A percentile compares a stretch with the other conserved stretches of the same genome.
These are phyloP conservation scores for Listronotus oregonensis DNA, from an alignment of 1,140 invertebrate species.

Conservation along the genomic window DNA sequence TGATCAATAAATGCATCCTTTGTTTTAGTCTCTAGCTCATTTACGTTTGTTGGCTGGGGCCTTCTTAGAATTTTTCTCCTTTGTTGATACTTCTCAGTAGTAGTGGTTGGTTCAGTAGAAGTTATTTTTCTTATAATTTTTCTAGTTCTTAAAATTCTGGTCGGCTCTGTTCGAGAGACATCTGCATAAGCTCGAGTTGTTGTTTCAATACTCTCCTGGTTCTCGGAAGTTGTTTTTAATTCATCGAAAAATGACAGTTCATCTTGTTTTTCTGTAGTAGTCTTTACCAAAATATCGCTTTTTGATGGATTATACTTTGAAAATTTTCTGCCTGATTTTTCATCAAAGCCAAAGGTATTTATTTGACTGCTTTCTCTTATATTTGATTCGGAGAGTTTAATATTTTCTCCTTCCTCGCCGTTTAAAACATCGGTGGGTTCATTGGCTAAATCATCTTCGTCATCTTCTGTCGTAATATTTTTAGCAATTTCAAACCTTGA, in stretches of 20 bases:
- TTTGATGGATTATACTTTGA: constrained; percentile 3
- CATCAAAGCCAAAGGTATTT: constrained; percentile 39
- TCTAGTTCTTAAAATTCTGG: constrained; percentile 53
- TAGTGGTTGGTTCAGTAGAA: constrained; percentile 45
- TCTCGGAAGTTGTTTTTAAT: constrained; percentile 16
- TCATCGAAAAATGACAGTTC: constrained; percentile 4
- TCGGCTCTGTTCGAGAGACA: constrained; percentile 39
- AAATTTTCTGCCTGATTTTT: constrained; percentile 38
- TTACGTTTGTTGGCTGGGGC: neutral
- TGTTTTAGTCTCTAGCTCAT: no score
- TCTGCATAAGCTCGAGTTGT: neutral
- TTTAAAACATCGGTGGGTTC: constrained; percentile 47
- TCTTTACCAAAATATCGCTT: constrained; percentile 10
- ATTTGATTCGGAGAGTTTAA: constrained; percentile 62
- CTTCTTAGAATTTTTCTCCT: neutral
- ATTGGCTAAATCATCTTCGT: constrained; percentile 35
- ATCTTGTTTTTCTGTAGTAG: constrained; percentile 13
- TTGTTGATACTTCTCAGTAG: neutral
- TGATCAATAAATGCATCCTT: no score
- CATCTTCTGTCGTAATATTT: constrained; percentile 12
- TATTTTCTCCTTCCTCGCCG: constrained; percentile 60
- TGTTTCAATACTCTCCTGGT: neutral
- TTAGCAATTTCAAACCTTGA: constrained; percentile 24
- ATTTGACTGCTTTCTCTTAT: constrained; percentile 59
- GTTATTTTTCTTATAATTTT: constrained; percentile 62